These are phyloP conservation scores for Pollicipes pollicipes DNA, from an alignment of 1,140 invertebrate species.

Conservation along the genomic window DNA sequence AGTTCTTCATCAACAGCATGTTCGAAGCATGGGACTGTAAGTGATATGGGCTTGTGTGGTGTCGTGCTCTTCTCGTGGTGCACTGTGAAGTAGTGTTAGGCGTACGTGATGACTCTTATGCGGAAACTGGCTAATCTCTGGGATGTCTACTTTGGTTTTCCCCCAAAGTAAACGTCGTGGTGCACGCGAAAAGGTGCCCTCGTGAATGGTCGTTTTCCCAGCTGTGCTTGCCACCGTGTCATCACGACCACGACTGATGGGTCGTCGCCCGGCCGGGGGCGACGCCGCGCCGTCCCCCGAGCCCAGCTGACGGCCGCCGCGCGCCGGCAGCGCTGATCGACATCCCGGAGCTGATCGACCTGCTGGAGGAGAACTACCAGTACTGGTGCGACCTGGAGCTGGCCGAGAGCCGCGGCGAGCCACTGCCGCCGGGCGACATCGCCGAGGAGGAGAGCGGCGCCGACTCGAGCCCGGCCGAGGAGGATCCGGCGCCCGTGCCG, in stretches of 20 bases:
- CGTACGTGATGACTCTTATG: neutral
- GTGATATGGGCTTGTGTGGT: constrained; percentile 17
- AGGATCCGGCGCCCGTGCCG: neutral
- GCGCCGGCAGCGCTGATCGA: constrained; percentile 64
- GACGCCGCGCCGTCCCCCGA: too few species aligned
- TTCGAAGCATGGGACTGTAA: constrained; percentile 90
- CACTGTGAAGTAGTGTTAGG: neutral
- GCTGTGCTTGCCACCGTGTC: too few species aligned
- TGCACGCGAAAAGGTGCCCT: too few species aligned
- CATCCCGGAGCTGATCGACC: constrained; percentile 67
- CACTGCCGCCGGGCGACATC: neutral
- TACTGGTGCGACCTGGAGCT: constrained; percentile 61
- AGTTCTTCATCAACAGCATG: constrained; percentile 93
- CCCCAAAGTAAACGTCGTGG: too few species aligned
- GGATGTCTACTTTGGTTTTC: too few species aligned
- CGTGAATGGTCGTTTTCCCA: too few species aligned
- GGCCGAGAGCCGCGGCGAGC: constrained; percentile 8
- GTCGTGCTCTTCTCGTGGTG: neutral
- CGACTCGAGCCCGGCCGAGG: neutral
- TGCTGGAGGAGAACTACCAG: constrained; percentile 68
- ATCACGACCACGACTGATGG: too few species aligned
- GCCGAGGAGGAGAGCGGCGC: neutral
- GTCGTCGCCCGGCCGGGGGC: too few species aligned
- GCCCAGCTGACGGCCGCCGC: constrained; percentile 11
- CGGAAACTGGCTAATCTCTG: too few species aligned